Base-by-base conservation (phyloP, 2,797 vertebrate species). In the Jordanella pulchra region DNA sequence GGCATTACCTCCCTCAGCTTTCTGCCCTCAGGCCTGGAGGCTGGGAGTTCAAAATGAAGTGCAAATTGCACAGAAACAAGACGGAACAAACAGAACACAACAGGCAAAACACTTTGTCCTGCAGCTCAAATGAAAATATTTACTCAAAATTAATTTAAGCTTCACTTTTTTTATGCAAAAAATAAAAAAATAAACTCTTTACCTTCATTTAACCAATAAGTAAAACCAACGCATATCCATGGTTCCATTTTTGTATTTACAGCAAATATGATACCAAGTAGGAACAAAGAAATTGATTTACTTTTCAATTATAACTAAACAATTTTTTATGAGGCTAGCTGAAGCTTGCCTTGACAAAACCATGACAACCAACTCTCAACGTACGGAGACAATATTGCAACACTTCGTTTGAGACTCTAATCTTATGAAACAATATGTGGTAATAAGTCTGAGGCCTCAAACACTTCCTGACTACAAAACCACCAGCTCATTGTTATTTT, bases 301-400 rank as follows among this genome's bases (percentile, higher is more conserved):
- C 77, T 76, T 77, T 65, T 39, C 63, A 74, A 58, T 82, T 80
- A 83, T 28, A 75, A 74, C n/a, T 51, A 53, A 18, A 28, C 21
- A 32, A 69, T 4, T 61, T 70, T 74, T 60, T 75, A 45, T 35
- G 0, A 23, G 17, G 23, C 17, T 51, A 65, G 45, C 56, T 71
- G 73, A 65, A 66, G 70, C 44, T 50, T 48, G 65, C 73, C 77
- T 73, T 85, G 42, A 77, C 73, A 77, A 77, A 83, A 82, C 76
- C 78, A 76, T 75, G 78, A 72, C 82, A 77, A 81, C 76, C 35
- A 25, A 35, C 64, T 68, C 18, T 56, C 64, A 47, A 61, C 39
- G 23, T 48, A 53, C 25, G 13, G 7, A 42, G 0, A 42, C 25
- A 72, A 30, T 15, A 30, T 28, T 48, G 54, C 30, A 69, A 61